Base-by-base conservation (phyloP, 2,888 invertebrate species). In the Cheilosia vernalis region DNA sequence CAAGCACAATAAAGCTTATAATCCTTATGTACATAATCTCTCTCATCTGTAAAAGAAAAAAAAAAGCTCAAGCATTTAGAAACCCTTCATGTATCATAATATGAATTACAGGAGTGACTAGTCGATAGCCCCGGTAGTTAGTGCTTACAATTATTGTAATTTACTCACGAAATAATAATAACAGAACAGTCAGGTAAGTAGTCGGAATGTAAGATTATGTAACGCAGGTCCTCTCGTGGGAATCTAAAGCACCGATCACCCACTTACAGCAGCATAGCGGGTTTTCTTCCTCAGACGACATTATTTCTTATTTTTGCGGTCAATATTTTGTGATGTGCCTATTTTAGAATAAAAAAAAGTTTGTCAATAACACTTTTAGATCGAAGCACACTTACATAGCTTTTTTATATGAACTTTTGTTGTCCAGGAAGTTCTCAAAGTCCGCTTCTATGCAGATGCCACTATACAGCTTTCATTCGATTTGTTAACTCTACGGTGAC, bases 371-470 rank as follows among this genome's bases (percentile, higher is more conserved):
- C 56, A 70, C 51, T 72, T 78, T 82, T 40, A 66, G 82, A 82
- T 82, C 77, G 66, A 70, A 80, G 66, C 67, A 67, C 61, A 24
- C 6, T 33, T 53, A 27, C 10, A 66, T 33, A 69, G 81, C 85
- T 85, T 85, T 85, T 85, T 42, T 58, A 51, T 24, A 56, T 53
- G 66, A 81, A 76, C 76, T 81, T 81, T 80, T 60, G 2, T 53
- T 17, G 66, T 76, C 66, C 53, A 85, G 85, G 85, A 85, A 81
- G 47, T 60, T 80, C 66, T 66, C 60, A 51, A 47, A 33, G 79
- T 63, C 64, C 44, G 70, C 51, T 55, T 66, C 53, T 70, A 37
- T 79, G 63, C 55, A 27, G 53, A 66, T 55, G 64, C 53, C 56
- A 55, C 27, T n/a, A 17, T 13, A 61, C 44, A 69, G 79, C 79